These are phyloP conservation scores for Proterorhinus semilunaris DNA, from an alignment of 2,113 vertebrate species.

Conservation along the genomic window DNA sequence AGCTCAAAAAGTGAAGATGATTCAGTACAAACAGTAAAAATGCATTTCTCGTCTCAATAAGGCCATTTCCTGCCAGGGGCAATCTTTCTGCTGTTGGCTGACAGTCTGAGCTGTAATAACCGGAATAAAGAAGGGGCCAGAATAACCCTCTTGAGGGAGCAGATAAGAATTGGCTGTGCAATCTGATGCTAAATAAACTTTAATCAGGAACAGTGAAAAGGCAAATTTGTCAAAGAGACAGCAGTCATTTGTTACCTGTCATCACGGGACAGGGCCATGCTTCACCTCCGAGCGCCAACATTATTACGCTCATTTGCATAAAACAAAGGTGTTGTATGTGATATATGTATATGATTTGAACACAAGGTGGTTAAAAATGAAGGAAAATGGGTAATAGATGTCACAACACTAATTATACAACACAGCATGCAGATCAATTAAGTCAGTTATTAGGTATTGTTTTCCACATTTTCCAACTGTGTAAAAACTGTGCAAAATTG, in stretches of 20 bases:
- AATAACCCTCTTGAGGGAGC: conserved; percentile 43
- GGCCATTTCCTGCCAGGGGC: conserved; percentile 61
- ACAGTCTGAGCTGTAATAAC: conserved; percentile 57
- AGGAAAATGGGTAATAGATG: background rate
- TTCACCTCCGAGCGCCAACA: conserved; percentile 16
- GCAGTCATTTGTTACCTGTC: conserved; percentile 24
- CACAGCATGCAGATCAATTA: too few species aligned
- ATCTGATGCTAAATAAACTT: conserved; percentile 45
- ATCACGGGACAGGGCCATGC: conserved; percentile 23
- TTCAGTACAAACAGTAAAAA: conserved; percentile 56
- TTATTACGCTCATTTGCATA: conserved; percentile 10
- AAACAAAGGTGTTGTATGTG: conserved; percentile 27
- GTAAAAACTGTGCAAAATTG: too few species aligned
- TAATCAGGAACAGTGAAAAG: conserved; percentile 17
- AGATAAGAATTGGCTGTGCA: conserved; percentile 56
- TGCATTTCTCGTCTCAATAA: conserved; percentile 67
- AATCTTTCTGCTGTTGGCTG: conserved; percentile 35
- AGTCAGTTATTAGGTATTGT: too few species aligned
- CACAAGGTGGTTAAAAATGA: background rate
- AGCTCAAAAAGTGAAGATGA: conserved; percentile 36
- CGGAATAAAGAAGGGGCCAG: conserved; percentile 46
- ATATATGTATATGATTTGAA: conserved; percentile 7
- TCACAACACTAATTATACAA: background rate
- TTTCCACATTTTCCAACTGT: too few species aligned
- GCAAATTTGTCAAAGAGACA: conserved; percentile 23